These are phyloP conservation scores for Nemoura dubitans DNA, from an alignment of 2,888 invertebrate genomes.

Conservation along the genomic window DNA sequence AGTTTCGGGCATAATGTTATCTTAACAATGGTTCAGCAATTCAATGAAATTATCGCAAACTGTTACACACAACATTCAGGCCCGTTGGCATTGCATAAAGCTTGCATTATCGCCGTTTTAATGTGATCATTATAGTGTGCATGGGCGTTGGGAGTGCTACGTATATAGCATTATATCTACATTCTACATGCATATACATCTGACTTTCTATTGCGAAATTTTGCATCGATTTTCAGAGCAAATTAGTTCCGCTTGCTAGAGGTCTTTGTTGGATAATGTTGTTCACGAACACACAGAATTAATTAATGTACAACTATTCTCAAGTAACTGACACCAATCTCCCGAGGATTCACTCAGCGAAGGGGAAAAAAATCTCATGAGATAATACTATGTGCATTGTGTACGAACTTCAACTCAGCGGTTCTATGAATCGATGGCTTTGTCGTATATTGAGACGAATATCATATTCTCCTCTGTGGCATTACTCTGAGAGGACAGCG, in stretches of 20 bases:
- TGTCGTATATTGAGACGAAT: not conserved
- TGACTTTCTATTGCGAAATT: not conserved
- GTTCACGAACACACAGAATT: not conserved
- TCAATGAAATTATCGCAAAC: not conserved
- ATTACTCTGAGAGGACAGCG: not conserved
- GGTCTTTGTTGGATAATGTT: not conserved
- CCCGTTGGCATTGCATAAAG: not conserved
- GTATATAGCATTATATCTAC: not conserved
- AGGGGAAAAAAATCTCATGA: not conserved
- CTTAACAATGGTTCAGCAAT: not conserved
- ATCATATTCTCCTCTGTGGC: not conserved
- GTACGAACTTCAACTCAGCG: not conserved
- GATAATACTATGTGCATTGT: not conserved
- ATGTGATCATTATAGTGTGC: not conserved
- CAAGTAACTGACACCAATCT: not conserved
- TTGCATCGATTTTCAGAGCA: not conserved
- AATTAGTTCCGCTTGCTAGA: constrained; percentile 7
- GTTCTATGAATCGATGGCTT: not conserved
- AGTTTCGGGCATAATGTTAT: constrained; percentile 12
- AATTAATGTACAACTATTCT: not conserved
- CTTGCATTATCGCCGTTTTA: not conserved
- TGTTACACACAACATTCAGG: not conserved
- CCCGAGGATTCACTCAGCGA: not conserved
- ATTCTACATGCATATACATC: not conserved
- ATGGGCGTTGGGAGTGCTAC: not conserved